phyloP scores from a whole-genome alignment of 2,888 invertebrate species.

The Laspeyria flexula region DNA sequence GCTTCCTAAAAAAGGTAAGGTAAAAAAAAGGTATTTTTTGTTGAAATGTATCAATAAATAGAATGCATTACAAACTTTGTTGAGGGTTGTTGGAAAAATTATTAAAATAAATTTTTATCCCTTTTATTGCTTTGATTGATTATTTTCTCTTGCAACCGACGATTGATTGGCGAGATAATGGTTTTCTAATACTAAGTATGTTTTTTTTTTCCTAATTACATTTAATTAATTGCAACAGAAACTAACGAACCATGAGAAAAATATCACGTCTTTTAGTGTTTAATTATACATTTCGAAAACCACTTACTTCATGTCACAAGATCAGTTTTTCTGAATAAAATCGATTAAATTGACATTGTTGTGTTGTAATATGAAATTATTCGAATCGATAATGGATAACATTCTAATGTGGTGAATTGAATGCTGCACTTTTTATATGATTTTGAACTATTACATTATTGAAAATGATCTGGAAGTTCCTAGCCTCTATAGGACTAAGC shows the following conservation, averaged over 20 bases:
- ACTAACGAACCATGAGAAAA: conserved; percentile 14
- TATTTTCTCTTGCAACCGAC: no score
- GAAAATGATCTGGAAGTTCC: no score
- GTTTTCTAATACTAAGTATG: neutral
- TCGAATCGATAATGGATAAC: conserved; percentile 5
- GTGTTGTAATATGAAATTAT: conserved; percentile 16
- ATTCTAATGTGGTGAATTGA: conserved; percentile 2
- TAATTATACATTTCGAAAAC: conserved; percentile 32
- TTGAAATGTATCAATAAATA: no score
- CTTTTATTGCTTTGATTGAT: no score
- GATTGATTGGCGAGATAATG: no score
- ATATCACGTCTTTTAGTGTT: conserved; percentile 21
- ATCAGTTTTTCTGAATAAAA: conserved; percentile 22
- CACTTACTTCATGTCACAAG: conserved; percentile 16
- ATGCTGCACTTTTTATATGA: no score
- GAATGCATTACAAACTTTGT: no score
- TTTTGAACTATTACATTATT: neutral
- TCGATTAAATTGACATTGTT: conserved; percentile 18
- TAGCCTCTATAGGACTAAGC: no score
- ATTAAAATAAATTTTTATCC: no score
- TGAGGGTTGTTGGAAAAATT: no score
- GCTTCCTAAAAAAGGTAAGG: no score
- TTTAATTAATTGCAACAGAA: conserved; percentile 14
- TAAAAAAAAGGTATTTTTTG: no score
- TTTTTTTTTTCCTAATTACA: neutral